Percentiles rank a stretch among this genome's conserved stretches.
These are phyloP conservation scores for Nixonia krombeini DNA, from an alignment of 1,140 invertebrate genomes.

Conservation along the genomic window DNA sequence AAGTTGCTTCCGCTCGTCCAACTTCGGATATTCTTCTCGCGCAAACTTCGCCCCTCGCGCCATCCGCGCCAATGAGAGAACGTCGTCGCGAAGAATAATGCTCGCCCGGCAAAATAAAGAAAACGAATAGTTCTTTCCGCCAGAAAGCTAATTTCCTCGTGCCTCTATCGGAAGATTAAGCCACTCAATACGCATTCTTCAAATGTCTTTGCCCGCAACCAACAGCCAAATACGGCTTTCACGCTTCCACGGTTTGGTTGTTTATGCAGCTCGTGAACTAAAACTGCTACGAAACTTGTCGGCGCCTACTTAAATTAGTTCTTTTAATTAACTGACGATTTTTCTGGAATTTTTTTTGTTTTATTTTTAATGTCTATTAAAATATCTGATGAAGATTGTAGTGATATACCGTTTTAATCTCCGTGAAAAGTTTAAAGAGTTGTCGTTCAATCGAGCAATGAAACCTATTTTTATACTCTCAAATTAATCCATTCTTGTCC, in stretches of 20 bases:
- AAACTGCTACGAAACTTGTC: no score
- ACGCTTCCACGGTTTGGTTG: not conserved
- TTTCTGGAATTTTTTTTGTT: no score
- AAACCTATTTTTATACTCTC: no score
- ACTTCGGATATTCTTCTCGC: conserved; percentile 6
- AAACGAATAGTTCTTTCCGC: conserved; percentile 3
- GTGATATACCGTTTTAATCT: no score
- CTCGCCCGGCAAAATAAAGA: conserved; percentile 4
- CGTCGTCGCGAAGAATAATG: conserved; percentile 25
- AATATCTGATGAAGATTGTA: no score
- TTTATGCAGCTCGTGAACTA: no score
- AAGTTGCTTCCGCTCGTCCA: conserved; percentile 3
- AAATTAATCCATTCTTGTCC: no score
- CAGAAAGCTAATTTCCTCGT: conserved; percentile 23
- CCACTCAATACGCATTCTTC: conserved; percentile 11
- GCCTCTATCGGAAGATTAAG: conserved; percentile 7
- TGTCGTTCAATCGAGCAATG: no score
- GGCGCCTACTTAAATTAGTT: no score
- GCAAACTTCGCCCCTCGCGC: not conserved
- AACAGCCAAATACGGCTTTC: not conserved
- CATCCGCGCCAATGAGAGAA: conserved; percentile 15
- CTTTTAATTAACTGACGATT: no score
- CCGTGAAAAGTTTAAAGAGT: no score
- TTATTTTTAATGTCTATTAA: not conserved
- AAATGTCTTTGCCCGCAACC: conserved; percentile 13